Percentiles rank a stretch among this genome's conserved stretches.
These are phyloP conservation scores for Melanerpes aurifrons DNA, from an alignment of 2,113 vertebrate species.

Conservation along the genomic window DNA sequence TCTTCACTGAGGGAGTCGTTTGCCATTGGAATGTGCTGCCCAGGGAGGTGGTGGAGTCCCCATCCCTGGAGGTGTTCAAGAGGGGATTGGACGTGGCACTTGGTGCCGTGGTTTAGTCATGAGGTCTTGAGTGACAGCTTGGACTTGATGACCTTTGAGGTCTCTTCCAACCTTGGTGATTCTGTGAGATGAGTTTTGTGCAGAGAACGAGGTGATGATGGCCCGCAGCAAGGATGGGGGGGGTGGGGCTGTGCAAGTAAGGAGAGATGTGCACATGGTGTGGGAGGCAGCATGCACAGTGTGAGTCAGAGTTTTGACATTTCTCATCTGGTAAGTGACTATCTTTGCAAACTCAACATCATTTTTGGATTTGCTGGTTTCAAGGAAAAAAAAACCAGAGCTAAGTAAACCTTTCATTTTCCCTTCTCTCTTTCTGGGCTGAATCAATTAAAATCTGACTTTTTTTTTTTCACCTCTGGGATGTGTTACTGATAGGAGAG, in stretches of 20 bases:
- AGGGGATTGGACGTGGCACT: too few species aligned
- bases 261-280: rapidly evolving
- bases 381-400: background rate
- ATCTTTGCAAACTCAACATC: background rate
- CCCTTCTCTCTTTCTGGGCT: background rate
- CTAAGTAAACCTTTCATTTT: background rate
- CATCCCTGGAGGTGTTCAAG: too few species aligned
- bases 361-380: background rate
- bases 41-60: too few species aligned
- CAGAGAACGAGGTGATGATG: rapidly evolving
- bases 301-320: background rate
- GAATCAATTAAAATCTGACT: slow-evolving; percentile 11
- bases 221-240: rapidly evolving
- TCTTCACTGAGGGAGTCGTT: too few species aligned
- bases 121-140: too few species aligned
- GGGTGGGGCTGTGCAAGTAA: background rate
- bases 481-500: background rate
- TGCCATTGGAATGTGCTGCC: too few species aligned
- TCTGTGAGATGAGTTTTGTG: background rate
- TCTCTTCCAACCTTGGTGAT: too few species aligned
- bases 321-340: background rate
- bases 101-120: too few species aligned
- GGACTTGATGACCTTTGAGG: too few species aligned
- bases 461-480: slow-evolving; percentile 1
- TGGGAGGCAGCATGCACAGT: background rate